Percentiles rank a stretch among this genome's conserved stretches.
phyloP scores from a whole-genome alignment of 2,888 invertebrate species.

The Thera britannica region DNA sequence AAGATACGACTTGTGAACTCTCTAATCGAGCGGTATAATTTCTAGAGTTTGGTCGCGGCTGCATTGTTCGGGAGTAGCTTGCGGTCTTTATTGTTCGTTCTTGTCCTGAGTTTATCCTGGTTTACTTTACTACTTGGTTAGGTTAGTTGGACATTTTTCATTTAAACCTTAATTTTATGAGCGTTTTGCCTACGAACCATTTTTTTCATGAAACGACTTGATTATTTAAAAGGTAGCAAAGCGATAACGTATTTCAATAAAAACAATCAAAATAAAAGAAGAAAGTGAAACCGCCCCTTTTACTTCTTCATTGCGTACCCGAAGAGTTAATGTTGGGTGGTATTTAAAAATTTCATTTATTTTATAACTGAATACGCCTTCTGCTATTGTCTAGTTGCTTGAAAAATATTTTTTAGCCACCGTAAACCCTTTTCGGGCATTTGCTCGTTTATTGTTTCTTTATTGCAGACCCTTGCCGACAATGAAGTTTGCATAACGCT shows the following conservation, averaged over 20 bases:
- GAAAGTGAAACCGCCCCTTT: constrained; percentile 63
- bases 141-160: no score
- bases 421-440: constrained; percentile 71
- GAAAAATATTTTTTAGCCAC: constrained; percentile 63
- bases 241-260: constrained; percentile 43
- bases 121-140: not conserved
- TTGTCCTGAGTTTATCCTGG: constrained; percentile 36
- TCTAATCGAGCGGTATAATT: constrained; percentile 39
- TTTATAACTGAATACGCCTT: constrained; percentile 61
- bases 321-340: constrained; percentile 54
- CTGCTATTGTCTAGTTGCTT: constrained; percentile 67
- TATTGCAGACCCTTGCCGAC: constrained; percentile 67
- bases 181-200: not conserved
- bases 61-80: constrained; percentile 39
- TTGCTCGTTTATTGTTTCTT: constrained; percentile 70
- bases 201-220: not conserved
- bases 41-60: constrained; percentile 31
- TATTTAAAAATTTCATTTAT: constrained; percentile 64
- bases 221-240: constrained; percentile 24
- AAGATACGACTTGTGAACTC: constrained; percentile 29
- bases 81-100: constrained; percentile 41
- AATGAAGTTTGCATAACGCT: constrained; percentile 69
- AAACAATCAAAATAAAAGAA: constrained; percentile 54
- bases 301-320: constrained; percentile 58
- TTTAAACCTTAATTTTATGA: no score